phyloP scores from a whole-genome alignment of 1,140 invertebrate genomes.

The Nautilus pompilius region DNA sequence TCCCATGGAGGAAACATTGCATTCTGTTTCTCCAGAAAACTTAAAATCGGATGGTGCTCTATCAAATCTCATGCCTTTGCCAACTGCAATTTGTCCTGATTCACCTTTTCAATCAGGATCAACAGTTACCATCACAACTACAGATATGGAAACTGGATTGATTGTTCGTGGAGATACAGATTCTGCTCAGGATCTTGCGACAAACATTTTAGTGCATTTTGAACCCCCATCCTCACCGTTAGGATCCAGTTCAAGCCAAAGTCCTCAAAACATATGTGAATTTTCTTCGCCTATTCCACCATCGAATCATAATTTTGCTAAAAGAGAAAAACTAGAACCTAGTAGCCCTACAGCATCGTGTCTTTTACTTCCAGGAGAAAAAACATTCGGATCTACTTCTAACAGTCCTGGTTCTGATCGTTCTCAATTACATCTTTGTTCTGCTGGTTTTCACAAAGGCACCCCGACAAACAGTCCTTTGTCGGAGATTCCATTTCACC shows the following conservation, averaged over 20 bases:
- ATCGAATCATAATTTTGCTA: too few relatives aligned
- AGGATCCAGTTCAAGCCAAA: slow-evolving; percentile 42
- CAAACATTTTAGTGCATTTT: slow-evolving; percentile 48
- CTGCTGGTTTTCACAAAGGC: slow-evolving; percentile 9
- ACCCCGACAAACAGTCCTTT: slow-evolving; percentile 8
- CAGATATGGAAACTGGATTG: slow-evolving; percentile 26
- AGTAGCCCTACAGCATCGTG: too few relatives aligned
- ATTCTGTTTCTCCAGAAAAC: background rate
- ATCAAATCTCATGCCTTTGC: background rate
- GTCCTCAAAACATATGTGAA: slow-evolving; percentile 38
- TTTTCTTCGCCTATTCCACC: slow-evolving; percentile 14
- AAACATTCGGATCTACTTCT: too few relatives aligned
- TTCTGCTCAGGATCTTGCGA: slow-evolving; percentile 21
- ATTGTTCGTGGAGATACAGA: slow-evolving; percentile 13
- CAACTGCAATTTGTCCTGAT: background rate
- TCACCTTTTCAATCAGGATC: slow-evolving; percentile 23
- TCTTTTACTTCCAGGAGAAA: too few relatives aligned
- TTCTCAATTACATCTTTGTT: background rate
- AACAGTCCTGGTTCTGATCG: background rate
- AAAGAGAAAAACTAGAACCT: too few relatives aligned
- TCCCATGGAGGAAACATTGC: background rate
- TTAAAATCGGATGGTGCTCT: background rate
- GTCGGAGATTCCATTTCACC: slow-evolving; percentile 41
- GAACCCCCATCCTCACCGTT: slow-evolving; percentile 45
- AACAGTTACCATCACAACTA: slow-evolving; percentile 43